Evolutionary conservation across 2,888 invertebrate genomes (phyloP), one percentile per base, ranked within the genome.

Genomic region (Eristalis arbustorum): DNA sequence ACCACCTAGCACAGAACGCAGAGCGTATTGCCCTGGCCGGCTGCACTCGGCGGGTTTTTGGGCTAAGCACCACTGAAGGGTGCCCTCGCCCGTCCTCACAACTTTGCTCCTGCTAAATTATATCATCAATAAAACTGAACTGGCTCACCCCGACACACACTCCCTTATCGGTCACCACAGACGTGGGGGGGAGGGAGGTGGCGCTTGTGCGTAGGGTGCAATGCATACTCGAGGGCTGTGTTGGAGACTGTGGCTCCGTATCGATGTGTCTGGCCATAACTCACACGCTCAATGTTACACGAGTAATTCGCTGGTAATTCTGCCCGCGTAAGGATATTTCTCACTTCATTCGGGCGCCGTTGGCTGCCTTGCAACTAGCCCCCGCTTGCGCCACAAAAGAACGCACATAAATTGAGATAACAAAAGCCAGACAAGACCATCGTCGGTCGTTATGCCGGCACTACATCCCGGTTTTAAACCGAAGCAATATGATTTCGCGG

Each of bases 251-350:
- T 56, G 69, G 85, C 77, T 75, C 61, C 75, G 78, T 82, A 87
- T 87, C 87, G 87, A 87, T 83, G 74, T 68, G 42, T 69, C 68
- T 68, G 72, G 63, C 68, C 74, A 87, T 87, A 87, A 75, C 76
- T 87, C 74, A 87, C 87, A 40, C 67, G 87, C 87, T 83, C 78
- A 83, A 78, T 83, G 83, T 83, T 83, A 83, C 87, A 87, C 74
- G 83, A 87, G 82, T 87, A 87, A 87, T 87, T 87, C 79, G 78
- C 83, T 83, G 71, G 87, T 87, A 87, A 87, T 87, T 87, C 75
- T 82, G 67, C 63, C 67, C 61, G 79, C 63, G 63, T 75, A 75
- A 72, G 79, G 66, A 74, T 71, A 61, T 67, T 79, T 69, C 64
- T 73, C 81, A 83, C 82, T 82, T 71, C 74, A 31, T 31, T 31